These are phyloP conservation scores for Pteropus alecto DNA, from an alignment of 2,113 vertebrate species.

Conservation along the genomic window DNA sequence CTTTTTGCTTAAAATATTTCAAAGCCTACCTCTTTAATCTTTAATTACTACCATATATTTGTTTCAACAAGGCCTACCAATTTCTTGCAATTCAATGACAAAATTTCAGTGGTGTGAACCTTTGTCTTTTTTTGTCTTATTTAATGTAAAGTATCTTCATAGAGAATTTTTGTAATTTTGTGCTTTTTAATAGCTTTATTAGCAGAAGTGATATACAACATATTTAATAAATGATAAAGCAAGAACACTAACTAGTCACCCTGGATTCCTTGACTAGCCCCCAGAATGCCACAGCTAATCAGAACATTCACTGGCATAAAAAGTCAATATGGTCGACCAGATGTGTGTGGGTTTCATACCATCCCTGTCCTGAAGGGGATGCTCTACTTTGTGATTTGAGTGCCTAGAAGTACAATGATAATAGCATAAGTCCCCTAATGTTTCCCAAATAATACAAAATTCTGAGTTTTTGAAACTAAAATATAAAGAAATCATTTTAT, in stretches of 20 bases:
- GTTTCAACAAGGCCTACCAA: background rate
- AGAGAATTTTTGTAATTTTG: background rate
- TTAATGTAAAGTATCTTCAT: background rate
- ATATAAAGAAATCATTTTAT: background rate
- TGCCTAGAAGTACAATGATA: background rate
- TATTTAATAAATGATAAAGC: background rate
- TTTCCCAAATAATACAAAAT: background rate
- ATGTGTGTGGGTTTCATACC: background rate
- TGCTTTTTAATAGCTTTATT: background rate
- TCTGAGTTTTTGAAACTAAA: background rate
- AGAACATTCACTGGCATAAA: background rate
- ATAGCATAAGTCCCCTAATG: background rate
- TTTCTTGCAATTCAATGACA: background rate
- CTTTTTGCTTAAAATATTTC: slow-evolving; percentile 61
- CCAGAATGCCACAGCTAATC: background rate
- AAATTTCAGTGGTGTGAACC: background rate
- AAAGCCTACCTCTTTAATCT: background rate
- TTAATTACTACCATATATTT: background rate
- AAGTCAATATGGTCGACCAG: background rate
- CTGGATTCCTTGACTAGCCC: background rate
- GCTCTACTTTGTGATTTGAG: background rate
- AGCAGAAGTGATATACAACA: background rate
- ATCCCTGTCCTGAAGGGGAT: background rate
- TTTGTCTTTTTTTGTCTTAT: background rate
- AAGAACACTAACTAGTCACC: background rate